Base-by-base conservation (phyloP, 2,888 invertebrate genomes). In the Alsophila aescularia region DNA sequence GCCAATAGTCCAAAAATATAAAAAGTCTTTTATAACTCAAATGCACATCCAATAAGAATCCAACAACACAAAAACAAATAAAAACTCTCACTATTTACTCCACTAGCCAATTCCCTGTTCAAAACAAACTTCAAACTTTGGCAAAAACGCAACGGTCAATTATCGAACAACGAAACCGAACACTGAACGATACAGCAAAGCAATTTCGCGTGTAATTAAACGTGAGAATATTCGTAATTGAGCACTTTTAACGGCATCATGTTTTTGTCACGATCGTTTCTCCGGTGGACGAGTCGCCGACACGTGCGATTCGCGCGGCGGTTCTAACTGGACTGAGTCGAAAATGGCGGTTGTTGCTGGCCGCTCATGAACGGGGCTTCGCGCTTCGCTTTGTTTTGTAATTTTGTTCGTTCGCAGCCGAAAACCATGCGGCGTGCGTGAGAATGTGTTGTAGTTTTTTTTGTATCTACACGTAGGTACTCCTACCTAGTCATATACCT, bases 261-360 rank as follows among this genome's bases (percentile, higher is more conserved):
- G 62, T 70, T 75, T 75, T 72, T 58, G 55, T 75, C 70, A 75
- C 83, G 84, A 82, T 80, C 78, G 75, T 74, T 64, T 72, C 56
- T 66, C 58, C 62, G 62, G 63, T 49, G 64, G 66, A 63, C 67
- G 48, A n/a, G 16, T 7, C 29, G 66, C 52, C 62, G 50, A 71
- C 62, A 79, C 87, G 77, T 72, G 44, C 67, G 29, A n/a, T 56
- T 6, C 70, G 35, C 66, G 15, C 52, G 69, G 64, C 73, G 73
- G 63, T 66, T 77, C 62, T 80, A 85, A 83, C 85, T 81, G 82
- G 85, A 89, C 88, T 88, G 83, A 74, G 77, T 18, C 21, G 79
- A 83, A 81, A 83, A 37, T 59, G 67, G 64, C 54, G 58, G 13
- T 34, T 14, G 13, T 24, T 3, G 16, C 24, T 10, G n/a, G 29